Evolutionary conservation across 2,113 vertebrate genomes (phyloP).

Genomic region (Oryzias javanicus): DNA sequence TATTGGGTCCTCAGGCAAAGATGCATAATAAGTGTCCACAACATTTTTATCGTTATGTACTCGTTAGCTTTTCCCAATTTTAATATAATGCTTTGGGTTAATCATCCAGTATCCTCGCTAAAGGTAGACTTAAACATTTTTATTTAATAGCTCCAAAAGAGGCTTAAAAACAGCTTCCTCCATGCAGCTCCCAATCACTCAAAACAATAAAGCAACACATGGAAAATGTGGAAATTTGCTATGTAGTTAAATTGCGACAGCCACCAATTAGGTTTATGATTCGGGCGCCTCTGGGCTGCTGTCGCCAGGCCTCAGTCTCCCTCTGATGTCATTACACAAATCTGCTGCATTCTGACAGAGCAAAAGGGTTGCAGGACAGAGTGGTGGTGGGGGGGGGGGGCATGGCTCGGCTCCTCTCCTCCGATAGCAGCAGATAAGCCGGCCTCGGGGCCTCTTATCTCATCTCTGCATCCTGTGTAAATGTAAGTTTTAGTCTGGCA

Average conservation of each 20-base stretch:
- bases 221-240: slow-evolving; percentile 67
- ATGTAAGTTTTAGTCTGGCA: slow-evolving; percentile 73
- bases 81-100: no score
- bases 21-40: slow-evolving; percentile 55
- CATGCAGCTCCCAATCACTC: slow-evolving; percentile 28
- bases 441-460: slow-evolving; percentile 72
- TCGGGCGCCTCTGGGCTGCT: slow-evolving; percentile 60
- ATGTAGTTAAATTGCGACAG: slow-evolving; percentile 64
- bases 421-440: slow-evolving; percentile 71
- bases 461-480: slow-evolving; percentile 70
- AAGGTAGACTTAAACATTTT: slow-evolving; percentile 27
- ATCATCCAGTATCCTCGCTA: slow-evolving; percentile 42
- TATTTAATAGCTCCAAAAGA: slow-evolving; percentile 25
- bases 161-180: slow-evolving; percentile 45
- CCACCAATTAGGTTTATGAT: slow-evolving; percentile 52
- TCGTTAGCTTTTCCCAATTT: slow-evolving; percentile 44
- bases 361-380: slow-evolving; percentile 60
- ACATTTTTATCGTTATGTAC: slow-evolving; percentile 52
- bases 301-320: slow-evolving; percentile 58
- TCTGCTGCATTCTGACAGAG: slow-evolving; percentile 66
- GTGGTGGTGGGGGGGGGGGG: slow-evolving; percentile 49
- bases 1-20: slow-evolving; percentile 65
- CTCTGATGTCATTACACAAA: slow-evolving; percentile 66
- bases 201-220: slow-evolving; percentile 45
- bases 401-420: slow-evolving; percentile 62